phyloP scores from a whole-genome alignment of 1,140 invertebrate genomes.

The Leptinotarsa texana region DNA sequence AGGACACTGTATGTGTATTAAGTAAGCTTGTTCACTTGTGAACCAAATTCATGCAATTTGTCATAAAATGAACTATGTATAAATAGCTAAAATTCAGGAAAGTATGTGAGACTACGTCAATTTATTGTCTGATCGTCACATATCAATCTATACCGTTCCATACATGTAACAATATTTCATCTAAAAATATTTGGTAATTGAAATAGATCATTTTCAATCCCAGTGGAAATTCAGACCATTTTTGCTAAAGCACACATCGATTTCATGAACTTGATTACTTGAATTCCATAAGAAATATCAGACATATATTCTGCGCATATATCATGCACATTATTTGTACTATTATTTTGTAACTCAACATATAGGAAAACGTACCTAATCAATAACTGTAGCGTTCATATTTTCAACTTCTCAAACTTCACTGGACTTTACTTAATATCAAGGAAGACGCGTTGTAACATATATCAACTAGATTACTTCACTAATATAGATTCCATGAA shows the following conservation, averaged over 20 bases:
- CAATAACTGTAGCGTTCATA: no score
- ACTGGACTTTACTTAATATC: slow-evolving; percentile 1
- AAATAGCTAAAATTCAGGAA: not conserved
- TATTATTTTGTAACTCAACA: slow-evolving; percentile 11
- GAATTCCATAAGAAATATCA: not conserved
- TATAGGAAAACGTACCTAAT: not conserved
- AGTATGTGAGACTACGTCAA: not conserved
- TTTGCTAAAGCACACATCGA: not conserved
- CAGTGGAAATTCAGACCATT: not conserved
- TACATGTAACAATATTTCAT: slow-evolving; percentile 10
- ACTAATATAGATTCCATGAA: not conserved
- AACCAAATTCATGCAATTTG: not conserved
- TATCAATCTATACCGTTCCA: slow-evolving; percentile 6
- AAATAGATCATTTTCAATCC: not conserved
- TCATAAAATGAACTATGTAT: not conserved
- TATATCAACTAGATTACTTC: not conserved
- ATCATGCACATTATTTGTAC: slow-evolving; percentile 15
- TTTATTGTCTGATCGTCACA: slow-evolving; percentile 25
- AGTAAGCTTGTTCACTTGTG: no score
- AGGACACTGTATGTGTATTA: no score
- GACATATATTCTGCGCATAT: not conserved
- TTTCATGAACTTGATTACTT: not conserved
- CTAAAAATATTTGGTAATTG: not conserved
- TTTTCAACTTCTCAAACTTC: slow-evolving; percentile 9
- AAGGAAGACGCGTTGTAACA: slow-evolving; percentile 15